Evolutionary conservation across 2,888 invertebrate genomes (phyloP).

Genomic region (Drosophila picticornis): DNA sequence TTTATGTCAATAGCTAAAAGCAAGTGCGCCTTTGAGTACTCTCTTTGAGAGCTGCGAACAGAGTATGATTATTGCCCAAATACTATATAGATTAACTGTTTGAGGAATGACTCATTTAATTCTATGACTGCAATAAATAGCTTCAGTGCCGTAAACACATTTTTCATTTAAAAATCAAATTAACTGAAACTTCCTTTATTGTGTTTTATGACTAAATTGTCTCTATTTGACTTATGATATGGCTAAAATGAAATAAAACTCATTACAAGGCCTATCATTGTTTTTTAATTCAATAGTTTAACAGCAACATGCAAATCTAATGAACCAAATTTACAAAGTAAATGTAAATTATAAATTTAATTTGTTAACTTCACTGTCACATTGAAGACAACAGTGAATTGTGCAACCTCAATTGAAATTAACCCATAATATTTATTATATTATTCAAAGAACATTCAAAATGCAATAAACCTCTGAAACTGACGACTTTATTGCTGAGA

Average conservation of each 20-base stretch:
- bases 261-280: not conserved
- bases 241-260: not conserved
- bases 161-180: not conserved
- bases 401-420: not conserved
- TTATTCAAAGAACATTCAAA: not conserved
- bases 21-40: not conserved
- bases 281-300: not conserved
- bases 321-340: not conserved
- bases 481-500: not conserved
- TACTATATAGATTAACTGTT: not conserved
- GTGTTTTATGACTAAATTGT: not conserved
- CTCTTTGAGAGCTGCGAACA: no score
- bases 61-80: not conserved
- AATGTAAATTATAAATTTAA: not conserved
- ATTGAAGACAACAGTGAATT: not conserved
- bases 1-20: not conserved
- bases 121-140: not conserved
- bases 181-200: not conserved
- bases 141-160: not conserved
- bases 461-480: not conserved
- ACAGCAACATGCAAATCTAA: not conserved
- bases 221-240: not conserved
- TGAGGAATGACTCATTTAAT: not conserved
- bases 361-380: not conserved
- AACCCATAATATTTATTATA: not conserved